Evolutionary conservation across 2,113 vertebrate species (phyloP).

Genomic region (Seriola aureovittata): DNA sequence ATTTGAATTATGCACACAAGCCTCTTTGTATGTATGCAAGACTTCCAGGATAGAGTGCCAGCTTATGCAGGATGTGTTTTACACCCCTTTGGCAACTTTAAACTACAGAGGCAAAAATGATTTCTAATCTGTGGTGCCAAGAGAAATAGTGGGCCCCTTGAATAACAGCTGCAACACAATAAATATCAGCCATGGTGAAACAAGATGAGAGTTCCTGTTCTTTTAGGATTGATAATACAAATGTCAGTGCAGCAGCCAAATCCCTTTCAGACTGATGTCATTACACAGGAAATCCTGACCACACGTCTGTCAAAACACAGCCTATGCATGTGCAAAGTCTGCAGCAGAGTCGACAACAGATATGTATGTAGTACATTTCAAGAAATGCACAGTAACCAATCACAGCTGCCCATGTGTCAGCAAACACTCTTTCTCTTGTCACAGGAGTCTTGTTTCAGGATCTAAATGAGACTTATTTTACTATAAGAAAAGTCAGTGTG

Average conservation of each 20-base stretch:
- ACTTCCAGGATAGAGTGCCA: background rate
- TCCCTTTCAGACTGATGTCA: background rate
- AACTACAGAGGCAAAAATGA: constrained; percentile 8
- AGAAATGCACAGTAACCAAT: background rate
- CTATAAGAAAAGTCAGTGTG: background rate
- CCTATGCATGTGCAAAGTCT: constrained; percentile 11
- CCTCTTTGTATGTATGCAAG: constrained; percentile 20
- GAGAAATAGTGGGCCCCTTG: constrained; percentile 4
- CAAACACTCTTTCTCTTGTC: background rate
- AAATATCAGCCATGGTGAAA: constrained; percentile 19
- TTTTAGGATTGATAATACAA: constrained; percentile 35
- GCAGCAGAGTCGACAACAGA: background rate
- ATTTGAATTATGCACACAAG: constrained; percentile 19
- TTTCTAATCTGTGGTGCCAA: constrained; percentile 34
- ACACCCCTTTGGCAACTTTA: constrained; percentile 23
- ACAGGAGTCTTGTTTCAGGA: background rate
- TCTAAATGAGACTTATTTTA: constrained; percentile 6
- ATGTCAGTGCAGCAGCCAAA: constrained; percentile 29
- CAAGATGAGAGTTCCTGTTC: constrained; percentile 12
- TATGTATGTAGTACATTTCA: background rate
- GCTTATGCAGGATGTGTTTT: constrained; percentile 21
- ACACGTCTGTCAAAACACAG: background rate
- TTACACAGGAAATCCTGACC: constrained; percentile 25
- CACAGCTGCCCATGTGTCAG: background rate
- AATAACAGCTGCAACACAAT: constrained; percentile 3